Evolutionary conservation across 2,113 vertebrate species (phyloP), one percentile per base, ranked within the genome.

Genomic region (Sorex araneus): DNA sequence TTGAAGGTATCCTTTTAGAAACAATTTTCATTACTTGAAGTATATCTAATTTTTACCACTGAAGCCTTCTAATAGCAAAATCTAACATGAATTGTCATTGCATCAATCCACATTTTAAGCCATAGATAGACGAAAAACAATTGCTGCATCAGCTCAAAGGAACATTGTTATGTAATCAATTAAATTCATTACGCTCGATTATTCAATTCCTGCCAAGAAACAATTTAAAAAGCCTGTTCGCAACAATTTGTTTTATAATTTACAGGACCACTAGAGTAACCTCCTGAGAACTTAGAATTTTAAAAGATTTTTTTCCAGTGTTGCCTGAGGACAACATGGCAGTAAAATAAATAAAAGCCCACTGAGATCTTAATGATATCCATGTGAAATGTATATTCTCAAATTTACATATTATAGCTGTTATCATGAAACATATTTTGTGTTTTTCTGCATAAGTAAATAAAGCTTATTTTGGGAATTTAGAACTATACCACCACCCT

Each of bases 161-260:
- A 84, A 57, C 18, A 70, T 50, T 90, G 60, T 94, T 93, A 77
- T 83, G 34, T 81, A 88, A 89, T 88, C 86, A 84, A 77, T 92
- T 93, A 88, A 88, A 90, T 84, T 84, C 76, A 86, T 77, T 84
- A 81, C 54, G 25, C 63, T 92, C 88, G 89, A 93, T 92, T 84
- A 89, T 89, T 95, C 83, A 47, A 6, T 74, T 74, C 34, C 76
- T 90, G 75, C 83, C 89, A 95, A 94, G 83, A 94, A 89, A 87
- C 79, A 67, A 83, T 89, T 96, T 93, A 64, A 94, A 95, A 95
- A 66, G 54, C 10, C 67, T 36, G 11, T 70, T 95, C 69, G 54
- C 60, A 90, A 64, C 60, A 54, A 83, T 90, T 94, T 92, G 64
- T 91, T 92, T 94, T 86, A 90, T 18, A 89, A 27, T 89, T 90